These are phyloP conservation scores for Acanthochromis polyacanthus DNA, from an alignment of 2,113 vertebrate genomes.

Conservation along the genomic window DNA sequence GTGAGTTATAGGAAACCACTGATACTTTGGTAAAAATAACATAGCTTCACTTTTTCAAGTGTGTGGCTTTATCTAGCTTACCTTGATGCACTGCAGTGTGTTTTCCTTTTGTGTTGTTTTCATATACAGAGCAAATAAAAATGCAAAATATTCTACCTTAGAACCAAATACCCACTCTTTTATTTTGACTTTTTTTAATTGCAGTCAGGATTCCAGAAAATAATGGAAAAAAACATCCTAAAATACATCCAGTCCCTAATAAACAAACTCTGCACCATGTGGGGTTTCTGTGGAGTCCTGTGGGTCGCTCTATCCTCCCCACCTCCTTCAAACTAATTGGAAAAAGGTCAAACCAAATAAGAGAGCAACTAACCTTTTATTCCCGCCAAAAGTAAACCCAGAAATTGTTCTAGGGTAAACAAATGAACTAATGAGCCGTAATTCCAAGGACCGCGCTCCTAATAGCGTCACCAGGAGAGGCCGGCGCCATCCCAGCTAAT, in stretches of 20 bases:
- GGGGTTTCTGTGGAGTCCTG: not conserved
- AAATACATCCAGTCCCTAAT: slow-evolving; percentile 4
- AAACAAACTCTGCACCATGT: slow-evolving; percentile 22
- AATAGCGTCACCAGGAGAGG: slow-evolving; percentile 64
- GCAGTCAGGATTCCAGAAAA: no score
- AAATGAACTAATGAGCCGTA: slow-evolving; percentile 80
- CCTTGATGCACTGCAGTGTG: not conserved
- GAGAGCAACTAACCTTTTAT: slow-evolving; percentile 33
- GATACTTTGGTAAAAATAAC: not conserved
- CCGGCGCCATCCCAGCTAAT: slow-evolving; percentile 75
- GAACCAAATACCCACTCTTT: not conserved
- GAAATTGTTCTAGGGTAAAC: slow-evolving; percentile 72
- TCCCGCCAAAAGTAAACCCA: slow-evolving; percentile 43
- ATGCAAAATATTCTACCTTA: not conserved
- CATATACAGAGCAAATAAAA: not conserved
- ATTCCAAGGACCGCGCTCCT: slow-evolving; percentile 64
- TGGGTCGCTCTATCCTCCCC: not conserved
- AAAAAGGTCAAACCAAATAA: slow-evolving; percentile 53
- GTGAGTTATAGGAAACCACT: not conserved
- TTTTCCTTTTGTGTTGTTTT: not conserved
- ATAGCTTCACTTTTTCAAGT: not conserved
- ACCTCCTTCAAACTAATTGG: slow-evolving; percentile 58
- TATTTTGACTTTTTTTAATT: not conserved
- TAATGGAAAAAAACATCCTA: not conserved
- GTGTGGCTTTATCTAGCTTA: slow-evolving; percentile 2